These are phyloP conservation scores for Malurus leucopterus DNA, from an alignment of 2,797 vertebrate genomes.

Conservation along the genomic window DNA sequence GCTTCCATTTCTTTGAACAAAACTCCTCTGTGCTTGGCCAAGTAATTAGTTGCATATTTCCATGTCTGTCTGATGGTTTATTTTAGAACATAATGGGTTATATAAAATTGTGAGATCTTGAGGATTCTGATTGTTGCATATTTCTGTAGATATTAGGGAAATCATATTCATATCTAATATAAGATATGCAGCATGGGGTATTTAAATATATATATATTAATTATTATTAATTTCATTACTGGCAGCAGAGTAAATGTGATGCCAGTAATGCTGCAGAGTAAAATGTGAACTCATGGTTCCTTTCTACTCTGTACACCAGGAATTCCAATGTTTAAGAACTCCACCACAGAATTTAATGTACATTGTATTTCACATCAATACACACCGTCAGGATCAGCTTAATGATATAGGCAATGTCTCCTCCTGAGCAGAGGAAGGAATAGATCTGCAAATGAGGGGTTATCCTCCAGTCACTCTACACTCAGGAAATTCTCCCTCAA, in stretches of 20 bases:
- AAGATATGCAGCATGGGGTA: neutral
- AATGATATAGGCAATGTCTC: neutral
- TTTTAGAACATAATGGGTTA: neutral
- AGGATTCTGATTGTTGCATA: neutral
- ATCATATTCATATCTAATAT: neutral
- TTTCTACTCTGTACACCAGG: neutral
- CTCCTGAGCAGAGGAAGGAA: neutral
- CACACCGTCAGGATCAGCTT: neutral
- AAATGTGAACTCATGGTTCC: neutral
- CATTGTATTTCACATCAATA: neutral
- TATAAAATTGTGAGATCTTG: neutral
- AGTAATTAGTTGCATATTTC: conserved; percentile 28
- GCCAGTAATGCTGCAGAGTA: neutral
- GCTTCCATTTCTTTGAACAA: conserved; percentile 29
- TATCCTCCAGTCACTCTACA: neutral
- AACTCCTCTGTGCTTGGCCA: neutral
- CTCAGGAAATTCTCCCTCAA: neutral
- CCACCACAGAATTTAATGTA: neutral
- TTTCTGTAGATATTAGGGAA: neutral
- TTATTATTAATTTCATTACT: no score
- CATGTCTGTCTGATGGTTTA: neutral
- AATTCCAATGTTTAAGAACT: neutral
- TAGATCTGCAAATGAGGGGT: neutral
- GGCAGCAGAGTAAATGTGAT: no score
- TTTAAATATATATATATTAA: no score